Conservation (phyloP, 30 jellyfish, hydroid and myxozoan species). For the Hydractinia echinata region DNA sequence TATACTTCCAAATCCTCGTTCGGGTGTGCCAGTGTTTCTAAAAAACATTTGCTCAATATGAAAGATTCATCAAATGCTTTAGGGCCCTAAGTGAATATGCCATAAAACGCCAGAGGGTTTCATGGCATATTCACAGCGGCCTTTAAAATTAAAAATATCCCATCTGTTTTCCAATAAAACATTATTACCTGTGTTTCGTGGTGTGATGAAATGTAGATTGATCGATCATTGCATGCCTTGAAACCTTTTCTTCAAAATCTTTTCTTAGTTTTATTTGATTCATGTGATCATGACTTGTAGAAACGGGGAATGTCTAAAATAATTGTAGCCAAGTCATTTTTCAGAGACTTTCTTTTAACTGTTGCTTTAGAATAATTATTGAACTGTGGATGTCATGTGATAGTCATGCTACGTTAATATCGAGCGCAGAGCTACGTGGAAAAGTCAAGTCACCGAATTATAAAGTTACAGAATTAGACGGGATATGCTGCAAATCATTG, state of each 20-base stretch:
- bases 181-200: conserved; percentile 42
- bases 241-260: conserved; percentile 55
- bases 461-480: background rate
- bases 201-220: conserved; percentile 50
- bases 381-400: too few relatives aligned
- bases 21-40: conserved; percentile 44
- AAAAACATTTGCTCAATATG: background rate
- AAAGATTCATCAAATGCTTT: too few relatives aligned
- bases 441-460: too few relatives aligned
- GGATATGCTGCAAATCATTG: background rate
- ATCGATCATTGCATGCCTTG: conserved; percentile 65
- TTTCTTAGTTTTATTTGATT: conserved; percentile 52
- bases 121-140: too few relatives aligned
- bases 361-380: too few relatives aligned
- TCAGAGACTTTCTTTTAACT: background rate
- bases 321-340: background rate
- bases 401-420: too few relatives aligned
- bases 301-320: conserved; percentile 44
- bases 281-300: conserved; percentile 77
- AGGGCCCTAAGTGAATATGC: too few relatives aligned
- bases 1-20: conserved; percentile 54
- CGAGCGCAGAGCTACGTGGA: too few relatives aligned
- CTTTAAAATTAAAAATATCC: too few relatives aligned
- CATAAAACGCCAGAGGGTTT: too few relatives aligned
- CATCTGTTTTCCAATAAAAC: too few relatives aligned